phyloP scores from a whole-genome alignment of 2,888 invertebrate species.

The Ecliptopera silaceata region DNA sequence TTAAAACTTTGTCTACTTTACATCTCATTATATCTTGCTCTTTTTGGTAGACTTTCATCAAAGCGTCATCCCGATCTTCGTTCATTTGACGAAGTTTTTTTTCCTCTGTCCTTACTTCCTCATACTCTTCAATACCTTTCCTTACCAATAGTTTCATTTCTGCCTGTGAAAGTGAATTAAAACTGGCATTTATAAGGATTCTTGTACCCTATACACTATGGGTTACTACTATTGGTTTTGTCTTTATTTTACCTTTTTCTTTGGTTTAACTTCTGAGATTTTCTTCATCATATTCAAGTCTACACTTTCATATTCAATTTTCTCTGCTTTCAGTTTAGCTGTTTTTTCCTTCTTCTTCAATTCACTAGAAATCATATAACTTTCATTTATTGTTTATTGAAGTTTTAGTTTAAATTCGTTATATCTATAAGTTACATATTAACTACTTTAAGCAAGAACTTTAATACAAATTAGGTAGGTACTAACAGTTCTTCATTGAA shows the following conservation, averaged over 20 bases:
- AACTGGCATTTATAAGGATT: background rate
- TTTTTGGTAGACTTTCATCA: constrained; percentile 41
- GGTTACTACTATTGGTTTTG: too few relatives aligned
- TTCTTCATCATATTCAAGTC: constrained; percentile 40
- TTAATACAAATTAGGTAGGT: background rate
- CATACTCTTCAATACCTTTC: constrained; percentile 41
- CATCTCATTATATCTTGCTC: constrained; percentile 44
- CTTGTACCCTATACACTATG: too few relatives aligned
- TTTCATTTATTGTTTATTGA: background rate
- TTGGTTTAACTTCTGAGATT: constrained; percentile 39
- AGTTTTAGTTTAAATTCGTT: too few relatives aligned
- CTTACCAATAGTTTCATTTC: constrained; percentile 36
- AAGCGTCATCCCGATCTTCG: constrained; percentile 39
- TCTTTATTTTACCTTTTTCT: constrained; percentile 35
- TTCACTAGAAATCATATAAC: constrained; percentile 32
- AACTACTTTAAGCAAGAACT: too few relatives aligned
- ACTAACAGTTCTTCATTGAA: constrained; percentile 57
- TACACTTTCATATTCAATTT: constrained; percentile 38
- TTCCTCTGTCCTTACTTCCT: constrained; percentile 37
- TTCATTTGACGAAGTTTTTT: constrained; percentile 15
- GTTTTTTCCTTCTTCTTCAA: constrained; percentile 36
- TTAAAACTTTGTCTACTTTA: constrained; percentile 41
- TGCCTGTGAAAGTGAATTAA: constrained; percentile 31
- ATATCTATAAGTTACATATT: too few relatives aligned
- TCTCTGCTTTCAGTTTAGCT: constrained; percentile 35